Evolutionary conservation across 2,888 invertebrate genomes (phyloP), one percentile per base, ranked within the genome.

Genomic region (Frankliniella intonsa): DNA sequence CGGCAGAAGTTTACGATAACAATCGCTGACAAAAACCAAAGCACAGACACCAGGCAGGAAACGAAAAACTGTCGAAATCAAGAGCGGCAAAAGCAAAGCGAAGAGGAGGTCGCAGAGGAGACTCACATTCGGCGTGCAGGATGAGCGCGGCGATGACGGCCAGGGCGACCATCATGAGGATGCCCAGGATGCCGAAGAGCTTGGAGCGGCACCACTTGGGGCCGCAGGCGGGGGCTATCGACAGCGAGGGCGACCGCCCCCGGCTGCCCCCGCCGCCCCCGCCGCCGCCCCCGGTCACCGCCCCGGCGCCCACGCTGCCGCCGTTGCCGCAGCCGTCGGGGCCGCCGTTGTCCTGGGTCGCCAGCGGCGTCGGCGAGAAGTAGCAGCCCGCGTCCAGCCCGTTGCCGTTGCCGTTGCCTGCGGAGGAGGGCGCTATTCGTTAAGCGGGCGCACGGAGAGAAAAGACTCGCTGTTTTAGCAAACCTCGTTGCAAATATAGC

Each of bases 151-250:
- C 69, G 25, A 76, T 9, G 11, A 76, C 69, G 69, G 69, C 69
- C 11, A 76, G 69, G 69, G 22, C 69, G 22, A 76, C 69, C 69
- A 76, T 76, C 22, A 76, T 22, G 22, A 76, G 69, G 25, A 76
- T 25, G 25, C 69, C 69, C 22, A 76, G 69, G 69, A 76, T 10
- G 69, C 69, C 69, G 69, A 76, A 76, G 22, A 76, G 69, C 69
- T 76, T 76, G 69, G 69, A 76, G 25, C 69, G 69, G 25, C 69
- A 76, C 69, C 69, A 76, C 25, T 76, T 76, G 69, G 69, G 69
- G 22, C 69, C 69, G 69, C 69, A 76, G 69, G 69, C 69, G 22
- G 69, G 69, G 11, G 69, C 69, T 9, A 76, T 76, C 22, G 69
- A 76, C 69, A 76, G 69, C 25, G 69, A 76, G 22, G 69, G 69